Conservation (phyloP, 2,113 vertebrate genomes). For the Calypte anna region DNA sequence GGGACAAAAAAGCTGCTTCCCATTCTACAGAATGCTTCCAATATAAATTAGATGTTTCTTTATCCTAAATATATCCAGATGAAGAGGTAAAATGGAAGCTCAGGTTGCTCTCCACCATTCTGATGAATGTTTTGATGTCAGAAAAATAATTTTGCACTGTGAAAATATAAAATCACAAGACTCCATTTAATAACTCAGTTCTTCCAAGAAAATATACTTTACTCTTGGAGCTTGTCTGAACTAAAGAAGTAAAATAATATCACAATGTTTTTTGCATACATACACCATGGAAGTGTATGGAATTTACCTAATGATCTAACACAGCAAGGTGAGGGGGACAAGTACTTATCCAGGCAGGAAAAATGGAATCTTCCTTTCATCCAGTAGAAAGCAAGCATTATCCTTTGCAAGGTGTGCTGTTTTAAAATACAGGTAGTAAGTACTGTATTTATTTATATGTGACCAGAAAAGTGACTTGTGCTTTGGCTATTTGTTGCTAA, state of each 20-base stretch:
- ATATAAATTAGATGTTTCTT: neutral
- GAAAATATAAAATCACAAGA: neutral
- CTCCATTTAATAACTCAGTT: neutral
- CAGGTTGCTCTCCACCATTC: neutral
- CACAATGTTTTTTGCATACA: neutral
- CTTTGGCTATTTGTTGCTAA: conserved; percentile 51
- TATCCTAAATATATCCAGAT: neutral
- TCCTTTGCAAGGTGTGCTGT: conserved; percentile 13
- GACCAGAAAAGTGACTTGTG: conserved; percentile 40
- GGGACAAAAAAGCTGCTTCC: neutral
- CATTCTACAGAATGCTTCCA: neutral
- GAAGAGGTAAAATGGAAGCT: neutral
- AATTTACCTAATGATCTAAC: neutral
- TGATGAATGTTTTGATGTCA: neutral
- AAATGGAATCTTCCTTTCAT: neutral
- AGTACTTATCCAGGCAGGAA: neutral
- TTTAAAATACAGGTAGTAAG: conserved; percentile 6
- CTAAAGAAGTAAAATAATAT: neutral
- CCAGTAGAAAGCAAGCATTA: conserved; percentile 14
- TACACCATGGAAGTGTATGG: neutral
- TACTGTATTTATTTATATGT: conserved; percentile 21
- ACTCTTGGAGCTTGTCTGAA: neutral
- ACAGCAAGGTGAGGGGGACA: neutral
- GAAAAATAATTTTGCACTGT: neutral
- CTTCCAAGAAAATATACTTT: neutral